Conservation (phyloP, 2,888 invertebrate species). For the Agrochola litura region DNA sequence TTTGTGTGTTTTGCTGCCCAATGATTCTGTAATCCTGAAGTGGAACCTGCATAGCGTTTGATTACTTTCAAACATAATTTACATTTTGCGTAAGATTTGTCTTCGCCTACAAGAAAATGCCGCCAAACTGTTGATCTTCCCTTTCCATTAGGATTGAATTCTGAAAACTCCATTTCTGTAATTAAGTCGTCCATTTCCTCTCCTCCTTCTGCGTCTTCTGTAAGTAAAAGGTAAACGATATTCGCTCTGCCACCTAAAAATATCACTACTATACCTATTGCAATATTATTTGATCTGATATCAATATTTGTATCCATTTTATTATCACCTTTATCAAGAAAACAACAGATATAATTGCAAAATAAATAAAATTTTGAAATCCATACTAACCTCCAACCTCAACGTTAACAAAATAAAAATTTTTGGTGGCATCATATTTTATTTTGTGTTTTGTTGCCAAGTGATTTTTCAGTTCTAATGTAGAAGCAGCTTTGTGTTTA, state of each 20-base stretch:
- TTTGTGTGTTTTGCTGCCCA: slow-evolving; percentile 15
- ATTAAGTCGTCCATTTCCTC: background rate
- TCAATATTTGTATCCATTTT: background rate
- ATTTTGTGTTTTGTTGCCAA: slow-evolving; percentile 5
- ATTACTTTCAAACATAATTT: slow-evolving; percentile 30
- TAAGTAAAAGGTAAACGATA: background rate
- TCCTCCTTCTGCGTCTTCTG: background rate
- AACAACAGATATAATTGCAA: background rate
- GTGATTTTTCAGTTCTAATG: background rate
- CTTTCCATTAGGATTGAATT: slow-evolving; percentile 2
- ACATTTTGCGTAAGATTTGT: slow-evolving; percentile 30
- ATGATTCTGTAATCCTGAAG: slow-evolving; percentile 21
- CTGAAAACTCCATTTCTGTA: slow-evolving; percentile 4
- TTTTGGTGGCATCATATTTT: background rate
- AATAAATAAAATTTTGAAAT: background rate
- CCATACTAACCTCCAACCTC: background rate
- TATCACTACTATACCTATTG: background rate
- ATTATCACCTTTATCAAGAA: background rate
- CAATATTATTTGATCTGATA: background rate
- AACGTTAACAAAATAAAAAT: background rate
- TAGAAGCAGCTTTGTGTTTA: background rate
- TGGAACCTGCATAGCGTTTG: slow-evolving; percentile 14
- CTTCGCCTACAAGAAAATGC: slow-evolving; percentile 12
- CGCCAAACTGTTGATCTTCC: slow-evolving; percentile 22
- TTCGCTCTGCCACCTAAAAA: background rate